These are phyloP conservation scores for Baronia brevicornis DNA, from an alignment of 2,888 invertebrate genomes.

Conservation along the genomic window DNA sequence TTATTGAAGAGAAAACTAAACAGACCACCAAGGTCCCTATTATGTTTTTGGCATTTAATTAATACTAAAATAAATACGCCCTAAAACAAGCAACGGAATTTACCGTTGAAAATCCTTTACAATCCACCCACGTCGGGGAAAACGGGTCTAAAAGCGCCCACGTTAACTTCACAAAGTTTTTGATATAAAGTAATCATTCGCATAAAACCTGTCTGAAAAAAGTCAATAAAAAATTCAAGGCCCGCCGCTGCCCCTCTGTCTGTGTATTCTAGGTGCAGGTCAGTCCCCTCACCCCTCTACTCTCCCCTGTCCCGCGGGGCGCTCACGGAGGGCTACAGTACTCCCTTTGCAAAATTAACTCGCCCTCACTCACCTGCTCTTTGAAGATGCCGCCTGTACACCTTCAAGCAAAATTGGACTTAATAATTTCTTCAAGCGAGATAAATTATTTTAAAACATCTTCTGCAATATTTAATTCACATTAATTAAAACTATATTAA, in stretches of 20 bases:
- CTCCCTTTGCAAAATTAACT: slow-evolving; percentile 42
- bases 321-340: slow-evolving; percentile 23
- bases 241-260: slow-evolving; percentile 19
- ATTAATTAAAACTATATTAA: too few species aligned
- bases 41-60: too few species aligned
- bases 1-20: too few species aligned
- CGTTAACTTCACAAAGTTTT: neutral
- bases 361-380: slow-evolving; percentile 61
- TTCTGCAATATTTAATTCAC: too few species aligned
- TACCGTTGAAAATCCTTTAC: too few species aligned
- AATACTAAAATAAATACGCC: too few species aligned
- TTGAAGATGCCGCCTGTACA: slow-evolving; percentile 50
- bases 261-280: slow-evolving; percentile 35
- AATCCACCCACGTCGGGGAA: too few species aligned
- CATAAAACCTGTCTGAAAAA: slow-evolving; percentile 27
- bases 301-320: slow-evolving; percentile 26
- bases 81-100: too few species aligned
- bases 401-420: slow-evolving; percentile 29
- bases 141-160: neutral
- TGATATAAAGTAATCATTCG: slow-evolving; percentile 13
- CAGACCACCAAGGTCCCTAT: too few species aligned
- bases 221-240: slow-evolving; percentile 46
- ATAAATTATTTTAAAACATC: slow-evolving; percentile 4
- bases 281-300: slow-evolving; percentile 21
- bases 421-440: slow-evolving; percentile 1